These are phyloP conservation scores for Steromphala cineraria DNA, from an alignment of 2,888 invertebrate species.

Conservation along the genomic window DNA sequence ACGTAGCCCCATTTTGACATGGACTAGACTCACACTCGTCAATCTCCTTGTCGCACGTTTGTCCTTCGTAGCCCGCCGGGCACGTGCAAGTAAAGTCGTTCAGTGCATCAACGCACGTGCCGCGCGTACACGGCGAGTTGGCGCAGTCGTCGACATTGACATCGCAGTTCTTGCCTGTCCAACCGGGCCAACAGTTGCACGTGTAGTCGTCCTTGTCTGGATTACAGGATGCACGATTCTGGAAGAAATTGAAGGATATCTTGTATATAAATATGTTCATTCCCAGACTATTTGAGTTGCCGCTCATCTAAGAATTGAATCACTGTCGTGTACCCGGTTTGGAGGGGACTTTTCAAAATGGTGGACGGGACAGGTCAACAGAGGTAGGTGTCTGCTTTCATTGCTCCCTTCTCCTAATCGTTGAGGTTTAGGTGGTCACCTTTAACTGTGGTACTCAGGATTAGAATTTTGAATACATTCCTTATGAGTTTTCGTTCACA, in stretches of 20 bases:
- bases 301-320: no score
- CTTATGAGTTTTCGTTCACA: no score
- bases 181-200: slow-evolving; percentile 10
- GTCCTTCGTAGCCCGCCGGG: background rate
- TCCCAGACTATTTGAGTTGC: no score
- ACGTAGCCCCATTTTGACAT: slow-evolving; percentile 12
- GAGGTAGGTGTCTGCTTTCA: no score
- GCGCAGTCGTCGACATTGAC: slow-evolving; percentile 12
- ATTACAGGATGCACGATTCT: background rate
- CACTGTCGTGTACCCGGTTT: no score
- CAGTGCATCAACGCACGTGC: background rate
- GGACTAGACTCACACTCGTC: slow-evolving; percentile 19
- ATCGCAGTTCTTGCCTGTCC: slow-evolving; percentile 5
- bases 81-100: background rate
- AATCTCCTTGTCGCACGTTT: background rate
- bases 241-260: background rate
- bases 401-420: no score
- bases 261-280: no score
- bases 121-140: background rate
- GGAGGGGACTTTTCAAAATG: no score
- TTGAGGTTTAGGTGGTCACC: no score
- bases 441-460: no score
- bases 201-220: slow-evolving; percentile 3
- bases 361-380: no score
- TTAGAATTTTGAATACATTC: no score